These are phyloP conservation scores for Microctenopoma lineatum DNA, from an alignment of 2,797 vertebrate species.

Conservation along the genomic window DNA sequence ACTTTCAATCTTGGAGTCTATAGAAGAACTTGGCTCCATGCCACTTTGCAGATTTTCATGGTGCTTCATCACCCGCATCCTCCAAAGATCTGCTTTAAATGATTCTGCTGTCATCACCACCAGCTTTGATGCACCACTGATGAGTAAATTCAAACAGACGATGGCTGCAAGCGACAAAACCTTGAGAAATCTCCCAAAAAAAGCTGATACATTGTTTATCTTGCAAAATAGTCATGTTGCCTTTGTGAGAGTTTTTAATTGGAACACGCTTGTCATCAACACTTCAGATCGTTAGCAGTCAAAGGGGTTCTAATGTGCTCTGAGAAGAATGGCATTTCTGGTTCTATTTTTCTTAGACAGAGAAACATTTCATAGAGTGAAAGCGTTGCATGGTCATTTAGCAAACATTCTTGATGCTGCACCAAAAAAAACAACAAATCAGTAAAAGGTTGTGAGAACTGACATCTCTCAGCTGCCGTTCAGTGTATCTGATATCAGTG, in stretches of 20 bases:
- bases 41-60: conserved; percentile 31
- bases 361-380: too few relatives aligned
- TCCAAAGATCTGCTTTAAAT: conserved; percentile 43
- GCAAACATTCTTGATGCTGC: too few relatives aligned
- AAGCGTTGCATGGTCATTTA: too few relatives aligned
- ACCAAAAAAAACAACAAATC: too few relatives aligned
- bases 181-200: conserved; percentile 41
- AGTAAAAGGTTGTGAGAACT: too few relatives aligned
- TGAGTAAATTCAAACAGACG: conserved; percentile 52
- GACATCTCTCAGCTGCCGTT: too few relatives aligned
- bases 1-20: conserved; percentile 38
- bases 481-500: too few relatives aligned
- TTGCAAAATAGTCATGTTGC: conserved; percentile 25
- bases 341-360: too few relatives aligned
- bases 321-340: too few relatives aligned
- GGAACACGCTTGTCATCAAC: conserved; percentile 24
- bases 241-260: conserved; percentile 10
- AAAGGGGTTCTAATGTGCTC: too few relatives aligned
- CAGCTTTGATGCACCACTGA: conserved; percentile 54
- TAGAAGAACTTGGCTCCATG: conserved; percentile 36
- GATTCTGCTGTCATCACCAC: conserved; percentile 28
- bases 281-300: conserved; percentile 18
- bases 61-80: conserved; percentile 4
- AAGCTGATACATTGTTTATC: conserved; percentile 34
- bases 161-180: conserved; percentile 41